Percentiles rank a stretch among this genome's conserved stretches.
phyloP scores from a whole-genome alignment of 2,113 vertebrate species.

The Lichenostomus cassidix region DNA sequence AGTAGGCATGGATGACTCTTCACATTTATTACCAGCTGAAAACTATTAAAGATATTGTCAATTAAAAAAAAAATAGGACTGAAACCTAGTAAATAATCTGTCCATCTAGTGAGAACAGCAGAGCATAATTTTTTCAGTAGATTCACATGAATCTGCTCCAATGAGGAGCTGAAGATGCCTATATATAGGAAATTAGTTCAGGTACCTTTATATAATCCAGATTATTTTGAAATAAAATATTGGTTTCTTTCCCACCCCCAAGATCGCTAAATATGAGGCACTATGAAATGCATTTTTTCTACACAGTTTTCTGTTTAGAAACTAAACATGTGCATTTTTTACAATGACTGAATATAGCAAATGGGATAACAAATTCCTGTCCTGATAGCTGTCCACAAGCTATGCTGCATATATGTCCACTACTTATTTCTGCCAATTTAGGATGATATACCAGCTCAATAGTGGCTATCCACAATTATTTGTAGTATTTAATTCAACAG shows the following conservation, averaged over 20 bases:
- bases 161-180: background rate
- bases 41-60: background rate
- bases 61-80: background rate
- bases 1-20: background rate
- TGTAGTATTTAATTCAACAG: background rate
- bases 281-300: background rate
- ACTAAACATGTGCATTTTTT: background rate
- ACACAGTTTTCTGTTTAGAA: background rate
- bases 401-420: background rate
- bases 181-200: background rate
- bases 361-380: background rate
- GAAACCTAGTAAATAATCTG: background rate
- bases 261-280: background rate
- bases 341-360: background rate
- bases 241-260: background rate
- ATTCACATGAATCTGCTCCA: background rate
- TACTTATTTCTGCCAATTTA: background rate
- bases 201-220: background rate
- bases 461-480: background rate
- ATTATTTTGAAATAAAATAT: conserved; percentile 7
- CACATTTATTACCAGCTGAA: background rate
- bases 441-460: background rate
- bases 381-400: background rate
- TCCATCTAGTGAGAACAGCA: background rate
- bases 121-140: background rate